Percentiles rank a stretch among this genome's conserved stretches.
Evolutionary conservation across 2,797 vertebrate species (phyloP).

Genomic region (Lycodopsis pacificus): DNA sequence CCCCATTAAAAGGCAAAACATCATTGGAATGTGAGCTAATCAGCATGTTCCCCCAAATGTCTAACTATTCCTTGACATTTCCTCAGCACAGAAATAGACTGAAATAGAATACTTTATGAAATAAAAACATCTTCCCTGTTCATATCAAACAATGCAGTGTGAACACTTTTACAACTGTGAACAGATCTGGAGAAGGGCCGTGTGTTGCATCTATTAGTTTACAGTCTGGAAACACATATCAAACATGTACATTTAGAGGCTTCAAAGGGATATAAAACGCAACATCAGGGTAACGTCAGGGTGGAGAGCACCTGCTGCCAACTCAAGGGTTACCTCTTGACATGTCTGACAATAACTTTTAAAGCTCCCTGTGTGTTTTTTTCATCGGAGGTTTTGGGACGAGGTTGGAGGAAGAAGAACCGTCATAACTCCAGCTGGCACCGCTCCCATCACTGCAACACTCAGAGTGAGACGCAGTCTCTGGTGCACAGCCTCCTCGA

Average conservation of each 20-base stretch:
- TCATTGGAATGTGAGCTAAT: background rate
- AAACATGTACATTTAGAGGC: slow-evolving; percentile 74
- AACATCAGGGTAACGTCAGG: slow-evolving; percentile 42
- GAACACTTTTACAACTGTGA: slow-evolving; percentile 19
- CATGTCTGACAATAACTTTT: background rate
- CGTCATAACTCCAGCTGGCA: slow-evolving; percentile 29
- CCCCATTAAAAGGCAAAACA: background rate
- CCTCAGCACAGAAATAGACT: slow-evolving; percentile 6
- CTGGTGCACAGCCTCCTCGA: slow-evolving; percentile 17
- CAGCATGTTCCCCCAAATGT: background rate
- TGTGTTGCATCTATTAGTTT: slow-evolving; percentile 66
- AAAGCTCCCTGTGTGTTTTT: slow-evolving; percentile 24
- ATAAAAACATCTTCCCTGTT: background rate
- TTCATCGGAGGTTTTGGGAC: background rate
- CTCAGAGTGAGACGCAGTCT: background rate
- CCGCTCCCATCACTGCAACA: slow-evolving; percentile 1
- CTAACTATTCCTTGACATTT: background rate
- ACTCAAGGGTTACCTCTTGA: background rate
- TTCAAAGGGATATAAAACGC: slow-evolving; percentile 62
- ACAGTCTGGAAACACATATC: slow-evolving; percentile 63
- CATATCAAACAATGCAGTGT: slow-evolving; percentile 22
- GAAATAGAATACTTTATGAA: no score
- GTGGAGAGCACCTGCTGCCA: slow-evolving; percentile 55
- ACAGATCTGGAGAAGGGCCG: slow-evolving; percentile 56
- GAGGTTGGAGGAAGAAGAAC: slow-evolving; percentile 27